phyloP scores from a whole-genome alignment of 2,888 invertebrate species.

The Marasmarcha lunaedactyla region DNA sequence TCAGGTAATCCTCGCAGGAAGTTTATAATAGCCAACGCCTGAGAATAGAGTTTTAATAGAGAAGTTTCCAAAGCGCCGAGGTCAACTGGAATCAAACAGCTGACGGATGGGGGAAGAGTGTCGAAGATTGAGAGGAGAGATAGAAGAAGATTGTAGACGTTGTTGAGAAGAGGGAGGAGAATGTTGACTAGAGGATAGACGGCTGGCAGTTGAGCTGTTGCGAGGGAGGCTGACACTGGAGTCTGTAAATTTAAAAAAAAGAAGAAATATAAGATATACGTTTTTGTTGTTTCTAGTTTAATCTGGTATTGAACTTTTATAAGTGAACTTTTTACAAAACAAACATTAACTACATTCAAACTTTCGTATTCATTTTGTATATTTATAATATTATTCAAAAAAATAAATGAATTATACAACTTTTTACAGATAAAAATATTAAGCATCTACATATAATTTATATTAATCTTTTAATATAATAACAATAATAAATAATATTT shows the following conservation, averaged over 20 bases:
- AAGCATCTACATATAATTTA: too few relatives aligned
- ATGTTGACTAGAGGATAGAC: constrained; percentile 59
- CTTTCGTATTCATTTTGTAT: too few relatives aligned
- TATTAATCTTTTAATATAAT: too few relatives aligned
- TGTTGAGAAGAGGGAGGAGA: constrained; percentile 50
- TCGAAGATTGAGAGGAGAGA: constrained; percentile 58
- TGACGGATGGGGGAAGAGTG: constrained; percentile 47
- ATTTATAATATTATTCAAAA: too few relatives aligned
- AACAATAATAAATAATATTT: too few relatives aligned
- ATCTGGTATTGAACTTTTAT: too few relatives aligned
- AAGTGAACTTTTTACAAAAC: too few relatives aligned
- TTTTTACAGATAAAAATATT: too few relatives aligned
- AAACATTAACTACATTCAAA: too few relatives aligned
- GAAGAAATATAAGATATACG: too few relatives aligned
- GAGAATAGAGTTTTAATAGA: constrained; percentile 48
- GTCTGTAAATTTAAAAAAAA: constrained; percentile 27
- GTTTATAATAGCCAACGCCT: constrained; percentile 55
- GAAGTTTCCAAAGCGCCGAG: constrained; percentile 53
- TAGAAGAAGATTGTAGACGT: constrained; percentile 56
- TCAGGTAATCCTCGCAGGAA: constrained; percentile 46
- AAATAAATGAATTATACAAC: too few relatives aligned
- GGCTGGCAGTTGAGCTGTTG: constrained; percentile 44
- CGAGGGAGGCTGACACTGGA: constrained; percentile 32
- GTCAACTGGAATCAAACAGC: constrained; percentile 51
- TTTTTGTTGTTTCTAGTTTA: constrained; percentile 11